Evolutionary conservation across 2,888 invertebrate species (phyloP), one percentile per base, ranked within the genome.

Genomic region (Coenonympha glycerion): DNA sequence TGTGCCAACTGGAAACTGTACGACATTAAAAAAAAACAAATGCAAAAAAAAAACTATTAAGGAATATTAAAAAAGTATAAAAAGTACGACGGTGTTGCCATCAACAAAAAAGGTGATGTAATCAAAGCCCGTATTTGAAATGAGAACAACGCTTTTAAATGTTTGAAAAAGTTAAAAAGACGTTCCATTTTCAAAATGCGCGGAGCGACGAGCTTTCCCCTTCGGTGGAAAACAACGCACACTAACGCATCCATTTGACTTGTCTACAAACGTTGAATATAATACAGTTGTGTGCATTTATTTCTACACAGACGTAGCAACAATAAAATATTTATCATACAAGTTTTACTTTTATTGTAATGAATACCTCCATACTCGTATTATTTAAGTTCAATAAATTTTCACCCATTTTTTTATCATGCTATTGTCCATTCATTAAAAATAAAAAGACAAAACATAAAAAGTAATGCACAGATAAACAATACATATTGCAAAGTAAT

Each of bases 101-200:
- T 47, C 46, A 48, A 40, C 30, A 48, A 52, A 52, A 37, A 41
- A 52, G 36, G 36, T 46, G 46, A 46, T 37, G 41, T 52, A 55
- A 55, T 51, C 44, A 54, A 51, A 51, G 46, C 47, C 47, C 36
- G 50, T 51, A 52, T 57, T 47, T 54, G 49, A 59, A 62, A 59
- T 56, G 52, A 57, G 60, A 58, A 64, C 61, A 63, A 53, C 39
- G 58, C 65, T 63, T 74, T 66, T 65, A 60, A 67, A 71, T 73
- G 71, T 73, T 74, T 59, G 70, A 66, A 76, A 78, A 76, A 76
- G 71, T 73, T 72, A 62, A 70, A 79, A 78, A 71, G 69, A 73
- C 70, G 73, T 79, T 80, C 78, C 73, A 75, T 79, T 82, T 80
- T 77, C 68, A 69, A 81, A 80, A 68, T 66, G 69, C 68, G 69